A percentile compares a stretch with the other conserved stretches of the same genome.
Evolutionary conservation across 2,888 invertebrate genomes (phyloP).

Genomic region (Sarcophaga carnaria): DNA sequence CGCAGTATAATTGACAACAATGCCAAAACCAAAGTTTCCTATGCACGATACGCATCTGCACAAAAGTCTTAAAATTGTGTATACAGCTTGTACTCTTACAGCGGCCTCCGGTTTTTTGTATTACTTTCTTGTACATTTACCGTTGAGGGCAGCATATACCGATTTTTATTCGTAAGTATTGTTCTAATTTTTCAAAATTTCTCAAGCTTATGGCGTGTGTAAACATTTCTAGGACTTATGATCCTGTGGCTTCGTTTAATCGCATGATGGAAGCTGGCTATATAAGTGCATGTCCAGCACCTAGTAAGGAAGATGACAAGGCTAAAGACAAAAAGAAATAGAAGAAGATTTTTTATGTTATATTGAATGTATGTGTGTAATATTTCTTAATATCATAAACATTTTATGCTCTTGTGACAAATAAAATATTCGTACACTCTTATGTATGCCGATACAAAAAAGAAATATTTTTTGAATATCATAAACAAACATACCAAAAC

Average conservation of each 20-base stretch:
- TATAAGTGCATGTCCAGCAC: slow-evolving; percentile 57
- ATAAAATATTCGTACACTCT: no score
- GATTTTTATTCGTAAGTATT: slow-evolving; percentile 58
- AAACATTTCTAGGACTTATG: slow-evolving; percentile 58
- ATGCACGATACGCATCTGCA: slow-evolving; percentile 55
- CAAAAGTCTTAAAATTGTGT: slow-evolving; percentile 42
- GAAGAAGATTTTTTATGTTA: not conserved
- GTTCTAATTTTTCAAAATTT: not conserved
- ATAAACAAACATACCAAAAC: no score
- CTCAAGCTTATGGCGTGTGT: not conserved
- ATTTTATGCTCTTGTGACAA: no score
- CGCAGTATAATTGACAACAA: not conserved
- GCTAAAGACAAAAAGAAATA: slow-evolving; percentile 2
- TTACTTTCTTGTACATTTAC: slow-evolving; percentile 35
- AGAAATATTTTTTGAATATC: no score
- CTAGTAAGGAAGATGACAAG: not conserved
- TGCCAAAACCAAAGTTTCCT: slow-evolving; percentile 44
- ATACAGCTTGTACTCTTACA: slow-evolving; percentile 23
- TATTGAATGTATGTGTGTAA: no score
- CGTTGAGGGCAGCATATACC: slow-evolving; percentile 33
- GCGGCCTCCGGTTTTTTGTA: not conserved
- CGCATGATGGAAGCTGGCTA: slow-evolving; percentile 68
- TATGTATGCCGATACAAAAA: no score
- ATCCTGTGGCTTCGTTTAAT: slow-evolving; percentile 63
- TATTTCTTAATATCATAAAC: no score